These are phyloP conservation scores for Lutraria lutraria DNA, from an alignment of 2,888 invertebrate species.

Conservation along the genomic window DNA sequence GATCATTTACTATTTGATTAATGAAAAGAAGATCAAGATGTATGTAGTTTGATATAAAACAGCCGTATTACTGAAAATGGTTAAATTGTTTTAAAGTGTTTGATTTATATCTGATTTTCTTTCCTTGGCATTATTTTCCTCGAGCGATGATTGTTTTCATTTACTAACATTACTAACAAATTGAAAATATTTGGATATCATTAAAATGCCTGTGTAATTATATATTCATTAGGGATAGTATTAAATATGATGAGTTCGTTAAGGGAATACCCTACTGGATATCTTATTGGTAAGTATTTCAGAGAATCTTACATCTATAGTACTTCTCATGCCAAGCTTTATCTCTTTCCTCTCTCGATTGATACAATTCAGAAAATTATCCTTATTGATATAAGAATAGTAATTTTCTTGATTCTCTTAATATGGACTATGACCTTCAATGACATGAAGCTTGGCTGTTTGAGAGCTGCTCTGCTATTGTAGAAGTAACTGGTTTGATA, in stretches of 20 bases:
- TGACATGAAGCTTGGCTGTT: too few species aligned
- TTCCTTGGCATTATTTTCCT: not conserved
- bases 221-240: not conserved
- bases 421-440: too few species aligned
- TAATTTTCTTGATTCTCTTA: too few species aligned
- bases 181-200: not conserved
- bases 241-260: not conserved
- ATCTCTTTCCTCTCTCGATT: too few species aligned
- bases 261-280: too few species aligned
- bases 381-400: too few species aligned
- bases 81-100: not conserved
- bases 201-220: constrained; percentile 6
- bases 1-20: not conserved
- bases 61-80: not conserved
- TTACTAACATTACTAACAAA: not conserved
- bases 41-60: not conserved
- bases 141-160: not conserved
- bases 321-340: too few species aligned
- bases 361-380: too few species aligned
- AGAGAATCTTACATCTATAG: too few species aligned
- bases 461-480: too few species aligned
- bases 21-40: not conserved
- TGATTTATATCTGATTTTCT: not conserved
- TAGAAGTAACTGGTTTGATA: too few species aligned
- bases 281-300: too few species aligned